Percentiles rank a stretch among this genome's conserved stretches.
Conservation (phyloP, 2,113 vertebrate species). For the Ovis aries region DNA sequence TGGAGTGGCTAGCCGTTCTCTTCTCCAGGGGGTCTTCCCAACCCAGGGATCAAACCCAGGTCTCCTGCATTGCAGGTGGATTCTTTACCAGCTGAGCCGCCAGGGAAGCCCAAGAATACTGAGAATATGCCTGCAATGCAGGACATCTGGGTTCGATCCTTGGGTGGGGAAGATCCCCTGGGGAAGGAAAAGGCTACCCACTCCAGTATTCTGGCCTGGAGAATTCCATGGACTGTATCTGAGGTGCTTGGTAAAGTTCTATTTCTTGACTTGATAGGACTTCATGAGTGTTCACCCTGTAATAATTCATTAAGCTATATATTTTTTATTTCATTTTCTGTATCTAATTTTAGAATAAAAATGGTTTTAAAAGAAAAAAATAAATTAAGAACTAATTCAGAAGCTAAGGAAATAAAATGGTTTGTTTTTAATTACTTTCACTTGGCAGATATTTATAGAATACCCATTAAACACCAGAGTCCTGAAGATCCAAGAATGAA, state of each 20-base stretch:
- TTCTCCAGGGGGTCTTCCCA: background rate
- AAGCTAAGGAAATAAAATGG: background rate
- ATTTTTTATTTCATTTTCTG: background rate
- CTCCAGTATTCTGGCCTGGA: background rate
- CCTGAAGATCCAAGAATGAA: background rate
- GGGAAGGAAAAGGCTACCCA: background rate
- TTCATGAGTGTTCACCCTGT: background rate
- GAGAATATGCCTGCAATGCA: background rate
- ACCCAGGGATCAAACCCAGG: background rate
- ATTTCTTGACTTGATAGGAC: background rate
- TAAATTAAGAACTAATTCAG: background rate
- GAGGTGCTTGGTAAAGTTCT: background rate
- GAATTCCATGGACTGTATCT: background rate
- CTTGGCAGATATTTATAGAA: background rate
- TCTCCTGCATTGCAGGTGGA: background rate
- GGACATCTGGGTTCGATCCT: background rate
- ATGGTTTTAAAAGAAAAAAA: background rate
- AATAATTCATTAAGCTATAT: background rate
- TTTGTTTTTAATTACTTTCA: background rate
- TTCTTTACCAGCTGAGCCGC: background rate
- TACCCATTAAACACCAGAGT: background rate
- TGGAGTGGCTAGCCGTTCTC: background rate
- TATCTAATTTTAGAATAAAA: slow-evolving; percentile 21
- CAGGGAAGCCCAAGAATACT: background rate
- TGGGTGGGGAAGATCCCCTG: background rate